Percentiles rank a stretch among this genome's conserved stretches.
Evolutionary conservation across 2,113 vertebrate genomes (phyloP).

Genomic region (Phodopus roborovskii): DNA sequence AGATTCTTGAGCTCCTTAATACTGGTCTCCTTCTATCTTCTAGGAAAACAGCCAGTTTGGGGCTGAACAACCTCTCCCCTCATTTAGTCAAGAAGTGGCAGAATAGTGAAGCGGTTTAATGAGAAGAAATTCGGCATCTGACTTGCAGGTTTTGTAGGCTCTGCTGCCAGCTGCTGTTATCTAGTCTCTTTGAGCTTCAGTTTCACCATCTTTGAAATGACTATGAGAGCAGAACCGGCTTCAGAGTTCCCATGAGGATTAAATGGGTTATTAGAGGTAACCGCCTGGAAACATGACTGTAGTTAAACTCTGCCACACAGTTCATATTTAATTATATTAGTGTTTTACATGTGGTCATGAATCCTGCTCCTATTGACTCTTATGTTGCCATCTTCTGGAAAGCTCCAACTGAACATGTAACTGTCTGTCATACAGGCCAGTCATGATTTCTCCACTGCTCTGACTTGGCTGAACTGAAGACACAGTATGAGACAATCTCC

Average conservation of each 20-base stretch:
- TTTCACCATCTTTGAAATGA: not conserved
- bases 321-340: not conserved
- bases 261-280: not conserved
- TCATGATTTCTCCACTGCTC: not conserved
- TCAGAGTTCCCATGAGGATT: not conserved
- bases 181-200: not conserved
- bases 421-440: not conserved
- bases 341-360: not conserved
- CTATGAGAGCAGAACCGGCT: not conserved
- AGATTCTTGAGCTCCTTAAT: not conserved
- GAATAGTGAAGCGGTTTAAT: not conserved
- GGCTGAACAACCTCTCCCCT: not conserved
- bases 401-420: not conserved
- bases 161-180: not conserved
- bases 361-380: not conserved
- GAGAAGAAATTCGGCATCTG: not conserved
- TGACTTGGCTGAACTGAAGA: not conserved
- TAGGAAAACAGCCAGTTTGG: conserved; percentile 5
- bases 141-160: not conserved
- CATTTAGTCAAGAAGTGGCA: not conserved
- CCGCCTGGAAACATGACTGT: not conserved
- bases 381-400: not conserved
- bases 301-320: not conserved
- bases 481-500: not conserved
- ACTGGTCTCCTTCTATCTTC: not conserved